Base-by-base conservation (phyloP, 2,888 invertebrate species). In the Cheilosia variabilis region DNA sequence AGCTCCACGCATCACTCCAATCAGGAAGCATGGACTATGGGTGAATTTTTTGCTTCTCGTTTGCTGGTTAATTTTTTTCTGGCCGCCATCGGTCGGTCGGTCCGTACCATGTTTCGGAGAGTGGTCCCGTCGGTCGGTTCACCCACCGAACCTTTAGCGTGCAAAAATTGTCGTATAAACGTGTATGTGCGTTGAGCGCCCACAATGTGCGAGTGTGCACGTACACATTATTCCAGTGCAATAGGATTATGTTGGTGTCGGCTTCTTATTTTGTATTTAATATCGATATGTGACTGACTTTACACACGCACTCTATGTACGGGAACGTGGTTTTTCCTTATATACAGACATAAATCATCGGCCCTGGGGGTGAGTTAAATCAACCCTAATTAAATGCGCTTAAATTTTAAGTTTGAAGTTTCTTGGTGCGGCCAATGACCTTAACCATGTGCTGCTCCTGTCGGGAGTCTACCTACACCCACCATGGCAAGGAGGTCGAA, bases 341-440 rank as follows among this genome's bases (percentile, higher is more conserved):
- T 62, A 63, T 53, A 71, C 65, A 43, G 43, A 27, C 65, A 63
- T 71, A 79, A 72, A 57, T 79, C 58, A 72, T 65, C 47, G 41
- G 37, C 65, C 27, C 17, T 24, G 22, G 65, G 63, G 41, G 63
- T 65, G 79, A 58, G 72, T 66, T 58, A 72, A 72, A 80, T 80
- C 80, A 80, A 80, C 75, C 80, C 80, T 80, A 73, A 80, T 80
- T 80, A 75, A 73, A 75, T 66, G 73, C 75, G 75, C 66, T 80
- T 75, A 87, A 89, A 88, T 87, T 88, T 88, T 88, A 87, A 88
- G 87, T 90, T 60, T 90, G 89, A 90, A 90, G 90, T 89, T 88
- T 89, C 89, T 89, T 88, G 58, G 65, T 60, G 90, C 89, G 91
- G 91, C 89, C 91, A 90, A 91, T 91, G 90, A 91, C 91, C 91